Percentiles rank a stretch among this genome's conserved stretches.
These are phyloP conservation scores for Prunella strophiata DNA, from an alignment of 2,797 vertebrate species.

Conservation along the genomic window DNA sequence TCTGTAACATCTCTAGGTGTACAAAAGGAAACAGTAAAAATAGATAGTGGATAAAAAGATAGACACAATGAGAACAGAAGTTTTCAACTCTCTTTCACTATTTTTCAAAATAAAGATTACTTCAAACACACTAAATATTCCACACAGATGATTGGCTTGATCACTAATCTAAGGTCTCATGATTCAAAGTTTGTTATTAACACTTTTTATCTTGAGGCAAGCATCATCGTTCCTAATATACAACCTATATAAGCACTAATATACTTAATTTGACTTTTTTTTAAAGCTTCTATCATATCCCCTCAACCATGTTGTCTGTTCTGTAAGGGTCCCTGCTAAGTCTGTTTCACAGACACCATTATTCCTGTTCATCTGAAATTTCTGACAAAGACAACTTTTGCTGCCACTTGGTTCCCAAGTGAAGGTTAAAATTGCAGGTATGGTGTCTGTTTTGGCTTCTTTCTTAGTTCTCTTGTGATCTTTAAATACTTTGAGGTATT, in stretches of 20 bases:
- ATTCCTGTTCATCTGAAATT: neutral
- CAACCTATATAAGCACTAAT: neutral
- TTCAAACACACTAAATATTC: neutral
- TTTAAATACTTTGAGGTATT: neutral
- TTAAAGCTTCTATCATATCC: neutral
- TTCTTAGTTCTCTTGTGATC: neutral
- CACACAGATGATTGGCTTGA: neutral
- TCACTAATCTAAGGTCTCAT: neutral
- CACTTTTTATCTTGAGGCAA: neutral
- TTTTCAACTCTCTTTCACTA: neutral
- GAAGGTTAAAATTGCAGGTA: neutral
- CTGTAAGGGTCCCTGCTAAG: neutral
- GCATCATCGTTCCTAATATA: neutral
- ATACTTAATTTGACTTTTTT: neutral
- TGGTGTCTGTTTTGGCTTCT: neutral
- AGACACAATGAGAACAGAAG: neutral
- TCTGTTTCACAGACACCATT: neutral
- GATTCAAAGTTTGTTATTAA: neutral
- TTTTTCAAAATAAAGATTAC: neutral
- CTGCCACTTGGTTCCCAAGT: neutral
- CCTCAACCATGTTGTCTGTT: neutral
- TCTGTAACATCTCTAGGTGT: neutral
- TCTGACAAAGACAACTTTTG: neutral
- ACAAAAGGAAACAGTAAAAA: neutral
- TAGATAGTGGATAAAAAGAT: neutral